A percentile compares a stretch with the other conserved stretches of the same genome.
phyloP scores from a whole-genome alignment of 2,113 vertebrate species.

The Pelmatolapia mariae region DNA sequence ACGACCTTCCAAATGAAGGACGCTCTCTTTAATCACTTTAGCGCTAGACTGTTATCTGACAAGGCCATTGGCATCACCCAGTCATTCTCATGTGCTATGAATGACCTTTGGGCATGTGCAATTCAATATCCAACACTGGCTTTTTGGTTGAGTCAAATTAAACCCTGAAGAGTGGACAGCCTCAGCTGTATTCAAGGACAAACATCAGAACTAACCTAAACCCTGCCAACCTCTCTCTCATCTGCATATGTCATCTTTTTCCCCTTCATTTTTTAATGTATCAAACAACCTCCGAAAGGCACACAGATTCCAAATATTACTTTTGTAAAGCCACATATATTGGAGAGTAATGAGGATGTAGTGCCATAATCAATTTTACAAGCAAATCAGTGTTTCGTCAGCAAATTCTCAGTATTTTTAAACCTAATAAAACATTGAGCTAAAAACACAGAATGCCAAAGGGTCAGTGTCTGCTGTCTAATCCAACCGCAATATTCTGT shows the following conservation, averaged over 20 bases:
- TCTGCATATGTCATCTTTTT: background rate
- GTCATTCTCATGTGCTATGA: background rate
- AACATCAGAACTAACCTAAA: background rate
- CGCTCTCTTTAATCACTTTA: conserved; percentile 1
- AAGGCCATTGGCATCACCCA: background rate
- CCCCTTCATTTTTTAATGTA: background rate
- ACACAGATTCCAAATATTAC: background rate
- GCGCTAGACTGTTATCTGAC: background rate
- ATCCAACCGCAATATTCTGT: background rate
- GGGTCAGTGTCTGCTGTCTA: background rate
- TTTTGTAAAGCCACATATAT: background rate
- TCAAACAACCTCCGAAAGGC: background rate
- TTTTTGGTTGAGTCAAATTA: background rate
- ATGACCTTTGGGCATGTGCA: background rate
- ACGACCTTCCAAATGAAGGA: conserved; percentile 6
- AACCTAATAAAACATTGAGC: background rate
- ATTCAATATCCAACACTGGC: background rate
- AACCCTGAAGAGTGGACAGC: background rate
- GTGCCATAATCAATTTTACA: background rate
- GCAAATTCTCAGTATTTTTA: background rate
- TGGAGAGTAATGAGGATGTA: background rate
- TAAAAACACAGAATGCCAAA: background rate
- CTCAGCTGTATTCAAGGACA: background rate
- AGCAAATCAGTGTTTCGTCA: background rate
- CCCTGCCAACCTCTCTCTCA: background rate